Conservation (phyloP, 2,888 invertebrate genomes). For the Xestia rhomboidea region DNA sequence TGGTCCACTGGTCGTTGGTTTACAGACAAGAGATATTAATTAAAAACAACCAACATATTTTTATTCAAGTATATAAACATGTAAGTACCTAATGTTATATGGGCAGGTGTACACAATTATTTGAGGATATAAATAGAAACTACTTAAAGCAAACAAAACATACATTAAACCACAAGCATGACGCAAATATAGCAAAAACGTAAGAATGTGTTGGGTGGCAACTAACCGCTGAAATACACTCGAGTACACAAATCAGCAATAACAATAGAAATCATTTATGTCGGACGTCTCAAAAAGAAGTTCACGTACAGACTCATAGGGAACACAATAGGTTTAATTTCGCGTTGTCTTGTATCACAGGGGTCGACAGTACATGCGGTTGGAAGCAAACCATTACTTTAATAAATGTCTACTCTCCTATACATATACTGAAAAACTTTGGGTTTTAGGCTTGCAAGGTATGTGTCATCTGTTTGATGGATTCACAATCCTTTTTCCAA, state of each 20-base stretch:
- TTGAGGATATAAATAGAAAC: background rate
- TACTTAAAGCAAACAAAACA: conserved; percentile 15
- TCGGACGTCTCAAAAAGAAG: conserved; percentile 31
- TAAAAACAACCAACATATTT: background rate
- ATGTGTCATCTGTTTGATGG: conserved; percentile 4
- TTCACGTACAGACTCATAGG: conserved; percentile 31
- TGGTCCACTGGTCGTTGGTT: no score
- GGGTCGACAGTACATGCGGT: conserved; percentile 30
- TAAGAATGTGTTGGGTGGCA: conserved; percentile 13
- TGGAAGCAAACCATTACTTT: conserved; percentile 42
- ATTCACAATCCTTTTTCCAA: conserved; percentile 26
- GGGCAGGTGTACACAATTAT: background rate
- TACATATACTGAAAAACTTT: conserved; percentile 15
- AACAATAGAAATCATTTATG: conserved; percentile 56
- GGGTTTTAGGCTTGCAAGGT: background rate
- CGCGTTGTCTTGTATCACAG: conserved; percentile 27
- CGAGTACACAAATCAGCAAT: conserved; percentile 34
- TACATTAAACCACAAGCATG: background rate
- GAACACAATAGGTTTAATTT: conserved; percentile 53
- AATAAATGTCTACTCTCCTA: conserved; percentile 19
- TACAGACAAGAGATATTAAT: no score
- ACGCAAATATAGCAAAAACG: conserved; percentile 13
- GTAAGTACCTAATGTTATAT: background rate
- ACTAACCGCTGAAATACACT: conserved; percentile 19
- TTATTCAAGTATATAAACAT: background rate